phyloP scores from a whole-genome alignment of 2,113 vertebrate species.

The Vimba vimba region DNA sequence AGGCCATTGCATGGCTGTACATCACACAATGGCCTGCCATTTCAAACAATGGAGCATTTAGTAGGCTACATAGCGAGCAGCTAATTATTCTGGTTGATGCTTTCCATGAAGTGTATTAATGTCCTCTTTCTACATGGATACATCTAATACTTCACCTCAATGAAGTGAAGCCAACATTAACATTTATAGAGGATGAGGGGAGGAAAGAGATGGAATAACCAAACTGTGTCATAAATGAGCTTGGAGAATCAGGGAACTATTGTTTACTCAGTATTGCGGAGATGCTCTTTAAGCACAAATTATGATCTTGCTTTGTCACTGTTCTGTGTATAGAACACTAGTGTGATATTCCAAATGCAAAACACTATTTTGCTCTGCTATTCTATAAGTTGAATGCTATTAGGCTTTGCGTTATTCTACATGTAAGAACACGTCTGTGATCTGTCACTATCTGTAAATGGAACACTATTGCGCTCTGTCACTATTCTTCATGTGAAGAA shows the following conservation, averaged over 20 bases:
- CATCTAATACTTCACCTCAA: conserved; percentile 51
- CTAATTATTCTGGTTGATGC: conserved; percentile 54
- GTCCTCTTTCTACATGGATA: conserved; percentile 58
- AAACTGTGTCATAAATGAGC: conserved; percentile 18
- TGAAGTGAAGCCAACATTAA: conserved; percentile 46
- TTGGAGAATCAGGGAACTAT: neutral
- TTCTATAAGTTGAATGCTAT: neutral
- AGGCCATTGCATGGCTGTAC: conserved; percentile 20
- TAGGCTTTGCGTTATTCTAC: neutral
- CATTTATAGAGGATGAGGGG: conserved; percentile 36
- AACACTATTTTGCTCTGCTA: neutral
- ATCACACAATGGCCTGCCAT: conserved; percentile 34
- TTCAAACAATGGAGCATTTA: conserved; percentile 46
- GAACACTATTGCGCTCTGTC: neutral
- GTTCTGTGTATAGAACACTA: neutral
- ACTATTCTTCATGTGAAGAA: no score
- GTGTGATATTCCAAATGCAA: neutral
- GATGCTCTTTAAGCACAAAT: neutral
- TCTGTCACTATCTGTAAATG: neutral
- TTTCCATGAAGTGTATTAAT: conserved; percentile 49
- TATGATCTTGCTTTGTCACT: neutral
- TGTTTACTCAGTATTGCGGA: neutral
- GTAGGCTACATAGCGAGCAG: conserved; percentile 12
- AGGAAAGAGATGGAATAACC: conserved; percentile 1
- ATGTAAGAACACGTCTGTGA: neutral